phyloP scores from a whole-genome alignment of 2,113 vertebrate genomes.

The Orthonyx spaldingii region DNA sequence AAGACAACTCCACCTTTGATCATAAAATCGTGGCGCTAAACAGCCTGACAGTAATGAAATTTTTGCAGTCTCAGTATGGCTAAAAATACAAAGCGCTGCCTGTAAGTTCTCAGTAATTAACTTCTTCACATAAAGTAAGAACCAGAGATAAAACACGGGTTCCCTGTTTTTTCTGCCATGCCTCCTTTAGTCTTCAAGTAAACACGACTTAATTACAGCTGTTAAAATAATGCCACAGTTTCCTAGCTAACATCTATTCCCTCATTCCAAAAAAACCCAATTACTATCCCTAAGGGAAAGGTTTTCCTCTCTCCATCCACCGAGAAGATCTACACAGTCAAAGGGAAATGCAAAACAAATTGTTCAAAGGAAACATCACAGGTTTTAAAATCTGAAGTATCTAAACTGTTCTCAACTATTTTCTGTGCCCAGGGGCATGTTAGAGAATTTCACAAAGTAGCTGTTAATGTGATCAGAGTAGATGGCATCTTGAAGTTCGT shows the following conservation, averaged over 20 bases:
- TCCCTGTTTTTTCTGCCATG: background rate
- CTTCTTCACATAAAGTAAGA: background rate
- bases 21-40: background rate
- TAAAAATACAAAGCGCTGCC: background rate
- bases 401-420: background rate
- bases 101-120: background rate
- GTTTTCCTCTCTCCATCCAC: background rate
- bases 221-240: background rate
- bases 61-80: background rate
- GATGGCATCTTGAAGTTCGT: background rate
- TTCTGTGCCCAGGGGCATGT: background rate
- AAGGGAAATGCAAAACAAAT: background rate
- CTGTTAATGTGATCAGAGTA: background rate
- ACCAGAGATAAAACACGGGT: background rate
- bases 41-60: background rate
- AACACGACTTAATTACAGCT: background rate
- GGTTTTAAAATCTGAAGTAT: background rate
- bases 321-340: background rate
- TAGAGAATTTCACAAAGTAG: background rate
- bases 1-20: constrained; percentile 13
- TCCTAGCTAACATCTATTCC: background rate
- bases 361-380: background rate
- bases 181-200: background rate
- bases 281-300: background rate
- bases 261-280: background rate